phyloP scores from a whole-genome alignment of 2,113 vertebrate species.

The Megaptera novaeangliae region DNA sequence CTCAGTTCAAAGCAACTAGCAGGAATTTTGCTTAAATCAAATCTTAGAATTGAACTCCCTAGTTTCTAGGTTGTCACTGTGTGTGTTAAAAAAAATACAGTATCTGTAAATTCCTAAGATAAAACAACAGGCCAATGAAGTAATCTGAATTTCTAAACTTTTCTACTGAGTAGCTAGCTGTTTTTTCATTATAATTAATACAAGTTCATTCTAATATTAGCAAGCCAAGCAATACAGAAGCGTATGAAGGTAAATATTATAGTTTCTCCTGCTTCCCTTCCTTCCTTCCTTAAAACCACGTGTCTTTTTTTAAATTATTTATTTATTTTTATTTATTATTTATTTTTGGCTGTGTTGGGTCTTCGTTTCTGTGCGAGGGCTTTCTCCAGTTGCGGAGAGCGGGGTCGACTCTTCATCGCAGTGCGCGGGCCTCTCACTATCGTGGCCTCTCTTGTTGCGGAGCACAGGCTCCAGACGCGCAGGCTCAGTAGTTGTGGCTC shows the following conservation, averaged over 20 bases:
- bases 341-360: no score
- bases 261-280: not conserved
- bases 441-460: no score
- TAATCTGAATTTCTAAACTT: not conserved
- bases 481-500: no score
- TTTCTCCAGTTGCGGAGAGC: no score
- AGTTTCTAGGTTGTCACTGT: not conserved
- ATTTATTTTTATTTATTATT: no score
- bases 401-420: no score
- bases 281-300: not conserved
- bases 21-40: not conserved
- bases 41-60: not conserved
- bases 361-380: no score
- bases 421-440: no score
- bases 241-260: not conserved
- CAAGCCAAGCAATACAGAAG: not conserved
- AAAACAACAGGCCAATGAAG: not conserved
- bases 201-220: not conserved
- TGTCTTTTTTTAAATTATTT: not conserved
- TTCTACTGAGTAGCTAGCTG: not conserved
- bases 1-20: not conserved
- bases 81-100: not conserved
- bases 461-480: no score
- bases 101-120: not conserved
- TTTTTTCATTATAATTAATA: not conserved